Base-by-base conservation (phyloP, 2,113 vertebrate genomes). In the Cettia cetti region DNA sequence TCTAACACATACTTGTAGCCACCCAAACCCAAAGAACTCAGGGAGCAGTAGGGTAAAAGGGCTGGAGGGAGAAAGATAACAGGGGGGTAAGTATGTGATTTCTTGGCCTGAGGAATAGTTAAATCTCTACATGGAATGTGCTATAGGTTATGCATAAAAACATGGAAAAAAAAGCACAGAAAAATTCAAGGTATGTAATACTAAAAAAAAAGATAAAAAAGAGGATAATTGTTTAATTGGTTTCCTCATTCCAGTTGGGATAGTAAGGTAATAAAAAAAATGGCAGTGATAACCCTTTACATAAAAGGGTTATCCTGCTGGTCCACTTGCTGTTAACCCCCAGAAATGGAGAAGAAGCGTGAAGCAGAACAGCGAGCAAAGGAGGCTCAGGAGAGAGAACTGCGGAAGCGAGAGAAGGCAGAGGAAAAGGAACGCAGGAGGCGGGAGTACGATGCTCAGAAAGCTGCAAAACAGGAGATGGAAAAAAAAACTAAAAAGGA, bases 401-500 rank as follows among this genome's bases (percentile, higher is more conserved):
- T 98, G 71, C 98, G 98, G 54, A 99, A 99, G 94, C 97, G 98
- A 89, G 99, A 99, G 97, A 99, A 99, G 96, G 99, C 99, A 0
- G 99, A 99, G 78, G 99, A 99, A 87, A 99, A 99, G 96, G 99
- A 99, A 91, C 98, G 97, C 89, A 98, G 99, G 64, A 98, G 99
- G 89, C 98, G 98, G 85, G 99, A 99, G 84, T 99, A 99, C 0
- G 98, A 99, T 14, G 98, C 99, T 75, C 98, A 99, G 93, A 97
- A 98, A 97, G 98, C 98, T 5, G 98, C 98, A 11, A 98, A 99
- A 75, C 98, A 98, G 96, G 98, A 98, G 92, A 97, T 90, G 31
- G 98, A 99, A 90, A 98, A 98, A 97, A 99, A 98, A 95, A 98
- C 98, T 78, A 99, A 98, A 63, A 98, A 98, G 93, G 98, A 98